Evolutionary conservation across 2,888 invertebrate species (phyloP).

Genomic region (Sminthurinus aureus): DNA sequence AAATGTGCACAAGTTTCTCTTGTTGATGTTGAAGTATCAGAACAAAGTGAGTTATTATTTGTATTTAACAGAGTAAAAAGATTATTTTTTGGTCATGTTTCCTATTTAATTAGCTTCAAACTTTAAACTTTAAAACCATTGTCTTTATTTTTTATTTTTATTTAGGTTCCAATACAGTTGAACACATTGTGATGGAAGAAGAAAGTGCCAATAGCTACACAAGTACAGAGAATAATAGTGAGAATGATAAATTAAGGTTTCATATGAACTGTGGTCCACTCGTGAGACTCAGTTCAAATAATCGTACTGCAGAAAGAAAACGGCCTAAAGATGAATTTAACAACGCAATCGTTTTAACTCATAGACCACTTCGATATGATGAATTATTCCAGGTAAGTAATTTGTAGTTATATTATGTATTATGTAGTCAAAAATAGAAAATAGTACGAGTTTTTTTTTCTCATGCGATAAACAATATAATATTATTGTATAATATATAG

Average conservation of each 20-base stretch:
- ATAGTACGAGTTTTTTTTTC: neutral
- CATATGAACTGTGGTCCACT: conserved; percentile 88
- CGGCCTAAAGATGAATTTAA: conserved; percentile 61
- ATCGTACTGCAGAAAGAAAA: conserved; percentile 83
- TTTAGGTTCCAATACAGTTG: conserved; percentile 57
- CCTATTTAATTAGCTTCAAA: too few species aligned
- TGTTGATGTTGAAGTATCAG: conserved; percentile 58
- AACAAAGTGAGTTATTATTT: conserved; percentile 51
- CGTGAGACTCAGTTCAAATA: conserved; percentile 81
- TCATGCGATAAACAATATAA: too few species aligned
- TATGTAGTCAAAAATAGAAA: too few species aligned
- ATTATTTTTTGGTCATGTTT: neutral
- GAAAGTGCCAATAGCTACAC: conserved; percentile 37
- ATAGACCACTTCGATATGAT: conserved; percentile 83
- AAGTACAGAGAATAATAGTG: conserved; percentile 56
- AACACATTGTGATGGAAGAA: conserved; percentile 54
- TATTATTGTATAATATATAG: neutral
- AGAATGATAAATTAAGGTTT: conserved; percentile 77
- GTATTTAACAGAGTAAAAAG: neutral
- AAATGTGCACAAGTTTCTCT: conserved; percentile 82
- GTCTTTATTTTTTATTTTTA: neutral
- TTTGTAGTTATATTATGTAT: too few species aligned
- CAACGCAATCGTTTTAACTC: conserved; percentile 76
- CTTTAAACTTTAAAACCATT: neutral
- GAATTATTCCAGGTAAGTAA: conserved; percentile 81